A percentile compares a stretch with the other conserved stretches of the same genome.
Conservation (phyloP, 2,888 invertebrate genomes). For the Brachypalpus laphriformis region DNA sequence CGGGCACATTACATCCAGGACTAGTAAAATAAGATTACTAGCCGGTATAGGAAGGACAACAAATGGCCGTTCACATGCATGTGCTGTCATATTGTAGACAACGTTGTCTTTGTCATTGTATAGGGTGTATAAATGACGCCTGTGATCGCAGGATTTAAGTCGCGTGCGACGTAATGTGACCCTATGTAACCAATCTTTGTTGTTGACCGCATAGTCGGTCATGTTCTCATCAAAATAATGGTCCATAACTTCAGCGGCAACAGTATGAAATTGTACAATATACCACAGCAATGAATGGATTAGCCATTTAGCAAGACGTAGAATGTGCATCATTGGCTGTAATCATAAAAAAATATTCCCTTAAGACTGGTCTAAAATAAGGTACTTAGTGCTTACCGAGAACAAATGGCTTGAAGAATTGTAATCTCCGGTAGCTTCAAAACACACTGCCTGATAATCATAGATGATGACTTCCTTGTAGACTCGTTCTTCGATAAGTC, state of each 20-base stretch:
- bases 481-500: slow-evolving; percentile 88
- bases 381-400: slow-evolving; percentile 85
- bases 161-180: slow-evolving; percentile 90
- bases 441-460: slow-evolving; percentile 96
- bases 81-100: slow-evolving; percentile 83
- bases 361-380: no score
- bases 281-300: slow-evolving; percentile 85
- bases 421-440: slow-evolving; percentile 86
- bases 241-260: slow-evolving; percentile 83
- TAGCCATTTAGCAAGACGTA: slow-evolving; percentile 85
- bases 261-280: slow-evolving; percentile 84
- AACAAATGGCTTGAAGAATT: slow-evolving; percentile 86
- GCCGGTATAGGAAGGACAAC: slow-evolving; percentile 89
- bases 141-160: slow-evolving; percentile 93
- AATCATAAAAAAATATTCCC: slow-evolving; percentile 18
- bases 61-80: slow-evolving; percentile 85
- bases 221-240: slow-evolving; percentile 84
- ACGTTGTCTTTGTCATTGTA: slow-evolving; percentile 84
- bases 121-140: slow-evolving; percentile 85
- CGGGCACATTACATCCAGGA: slow-evolving; percentile 88
- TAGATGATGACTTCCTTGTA: slow-evolving; percentile 89
- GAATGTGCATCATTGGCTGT: slow-evolving; percentile 86
- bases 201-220: slow-evolving; percentile 83
- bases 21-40: slow-evolving; percentile 91
- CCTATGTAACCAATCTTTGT: slow-evolving; percentile 85